Conservation (phyloP, 2,113 vertebrate species). For the Caracal caracal region DNA sequence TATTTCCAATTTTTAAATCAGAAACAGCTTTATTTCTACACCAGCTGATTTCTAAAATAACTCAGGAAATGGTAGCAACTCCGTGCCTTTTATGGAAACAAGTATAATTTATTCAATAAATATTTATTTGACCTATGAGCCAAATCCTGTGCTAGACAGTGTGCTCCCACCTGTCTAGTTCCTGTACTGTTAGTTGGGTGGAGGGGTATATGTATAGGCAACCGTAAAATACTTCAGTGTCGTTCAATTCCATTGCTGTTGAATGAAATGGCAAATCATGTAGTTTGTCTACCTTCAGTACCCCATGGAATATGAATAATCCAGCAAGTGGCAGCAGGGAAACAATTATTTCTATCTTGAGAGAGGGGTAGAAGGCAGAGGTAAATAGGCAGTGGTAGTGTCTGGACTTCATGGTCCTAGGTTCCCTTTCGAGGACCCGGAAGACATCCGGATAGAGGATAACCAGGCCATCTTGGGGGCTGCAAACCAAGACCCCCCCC, state of each 20-base stretch:
- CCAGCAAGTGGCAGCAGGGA: conserved; percentile 78
- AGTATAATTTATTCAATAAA: conserved; percentile 16
- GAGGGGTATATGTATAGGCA: background rate
- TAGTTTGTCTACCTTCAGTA: background rate
- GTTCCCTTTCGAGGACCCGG: background rate
- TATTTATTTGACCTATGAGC: conserved; percentile 23
- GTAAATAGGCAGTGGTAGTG: background rate
- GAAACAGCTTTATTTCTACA: conserved; percentile 46
- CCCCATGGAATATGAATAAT: background rate
- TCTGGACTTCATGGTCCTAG: background rate
- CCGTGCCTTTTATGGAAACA: conserved; percentile 6
- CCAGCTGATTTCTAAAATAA: conserved; percentile 25
- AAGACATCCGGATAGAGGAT: background rate
- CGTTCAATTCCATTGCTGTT: background rate
- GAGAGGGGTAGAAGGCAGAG: background rate
- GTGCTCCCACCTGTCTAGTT: background rate
- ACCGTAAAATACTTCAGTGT: conserved; percentile 2
- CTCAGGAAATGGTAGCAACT: conserved; percentile 33
- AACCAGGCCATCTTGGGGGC: background rate
- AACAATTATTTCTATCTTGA: conserved; percentile 37
- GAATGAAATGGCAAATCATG: background rate
- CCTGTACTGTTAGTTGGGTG: background rate
- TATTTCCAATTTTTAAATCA: conserved; percentile 42
- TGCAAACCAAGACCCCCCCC: background rate
- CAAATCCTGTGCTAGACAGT: background rate